Base-by-base conservation (phyloP, 2,797 vertebrate species). In the Gadopsis marmoratus region DNA sequence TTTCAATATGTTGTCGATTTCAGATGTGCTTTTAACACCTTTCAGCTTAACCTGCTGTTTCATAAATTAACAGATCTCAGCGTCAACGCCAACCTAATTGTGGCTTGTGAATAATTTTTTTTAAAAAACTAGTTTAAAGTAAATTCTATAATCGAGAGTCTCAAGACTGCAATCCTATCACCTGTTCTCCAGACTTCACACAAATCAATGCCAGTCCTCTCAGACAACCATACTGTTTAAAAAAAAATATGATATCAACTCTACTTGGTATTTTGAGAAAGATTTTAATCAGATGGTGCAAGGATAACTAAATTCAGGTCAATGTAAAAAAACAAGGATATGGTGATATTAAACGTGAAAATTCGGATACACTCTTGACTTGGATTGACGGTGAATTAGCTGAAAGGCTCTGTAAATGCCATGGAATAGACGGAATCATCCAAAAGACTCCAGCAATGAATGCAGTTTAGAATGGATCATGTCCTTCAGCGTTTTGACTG, bases 401-500 rank as follows among this genome's bases (percentile, higher is more conserved):
- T 56, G 37, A 33, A 56, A 45, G 19, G 56, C 39, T 29, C 65
- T 21, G 37, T 62, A 51, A 41, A n/a, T 16, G n/a, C 31, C 43
- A n/a, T 19, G 21, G 5, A 21, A 35, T 23, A 13, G 3, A 65
- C 6, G 9, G 5, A 31, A 19, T 17, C 5, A 23, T 48, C 26
- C 41, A 43, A 43, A 61, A 23, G 12, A 41, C 7, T 5, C 4
- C 26, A 31, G 17, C 10, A 12, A 4, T 21, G 1, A 47, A 31
- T 63, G 43, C 13, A 14, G n/a, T 41, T n/a, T 9, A 9, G 19
- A 55, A 23, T 13, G 29, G 60, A 26, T 47, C n/a, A 6, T 9
- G 39, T 56, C 60, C 60, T 64, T 63, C 19, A 54, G 31, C 16
- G 16, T 35, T 66, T 43, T 19, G 19, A 60, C 64, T 67, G 63